These are phyloP conservation scores for Anthopleura sola DNA, from an alignment of 64 coral and sea anemone species.

Conservation along the genomic window DNA sequence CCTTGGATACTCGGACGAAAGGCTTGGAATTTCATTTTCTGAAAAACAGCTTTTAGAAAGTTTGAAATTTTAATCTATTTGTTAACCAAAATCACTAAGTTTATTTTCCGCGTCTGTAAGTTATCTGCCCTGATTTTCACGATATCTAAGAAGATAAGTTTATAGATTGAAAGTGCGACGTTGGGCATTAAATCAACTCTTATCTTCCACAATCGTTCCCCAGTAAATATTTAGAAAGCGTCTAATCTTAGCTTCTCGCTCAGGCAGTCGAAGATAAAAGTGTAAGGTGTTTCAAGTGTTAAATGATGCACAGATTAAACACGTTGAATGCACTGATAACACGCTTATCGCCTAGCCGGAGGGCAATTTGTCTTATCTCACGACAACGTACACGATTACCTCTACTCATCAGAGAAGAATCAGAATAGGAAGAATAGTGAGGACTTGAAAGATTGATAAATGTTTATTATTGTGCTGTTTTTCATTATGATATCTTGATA, in stretches of 20 bases:
- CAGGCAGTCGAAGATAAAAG: background rate
- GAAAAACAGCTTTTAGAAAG: too few species aligned
- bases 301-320: conserved; percentile 21
- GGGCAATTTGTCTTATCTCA: conserved; percentile 14
- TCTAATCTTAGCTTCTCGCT: background rate
- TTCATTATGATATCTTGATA: background rate
- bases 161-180: background rate
- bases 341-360: background rate
- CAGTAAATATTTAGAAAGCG: background rate
- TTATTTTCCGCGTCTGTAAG: background rate
- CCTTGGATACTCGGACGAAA: too few species aligned
- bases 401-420: background rate
- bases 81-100: background rate
- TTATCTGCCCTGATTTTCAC: background rate
- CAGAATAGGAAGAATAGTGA: background rate
- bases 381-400: background rate
- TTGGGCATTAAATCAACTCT: background rate
- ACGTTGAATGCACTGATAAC: background rate
- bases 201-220: background rate
- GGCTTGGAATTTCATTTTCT: too few species aligned
- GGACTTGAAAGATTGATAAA: background rate
- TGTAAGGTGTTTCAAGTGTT: background rate
- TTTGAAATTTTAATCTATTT: background rate
- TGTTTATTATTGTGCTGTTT: background rate
- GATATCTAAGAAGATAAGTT: background rate